Evolutionary conservation across 2,797 vertebrate species (phyloP).

Genomic region (Danio jaintianensis): DNA sequence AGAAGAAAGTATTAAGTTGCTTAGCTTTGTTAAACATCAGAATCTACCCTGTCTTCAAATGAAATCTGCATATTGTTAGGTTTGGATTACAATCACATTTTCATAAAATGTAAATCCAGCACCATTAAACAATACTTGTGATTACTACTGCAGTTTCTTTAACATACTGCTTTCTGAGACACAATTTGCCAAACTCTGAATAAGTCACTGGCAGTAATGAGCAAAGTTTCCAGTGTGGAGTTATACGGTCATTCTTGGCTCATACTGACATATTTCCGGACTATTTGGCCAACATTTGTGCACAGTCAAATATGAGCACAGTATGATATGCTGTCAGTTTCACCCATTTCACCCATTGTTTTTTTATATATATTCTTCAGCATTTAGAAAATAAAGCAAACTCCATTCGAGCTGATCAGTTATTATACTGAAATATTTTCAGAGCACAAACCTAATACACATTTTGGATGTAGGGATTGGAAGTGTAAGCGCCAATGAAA

Average conservation of each 20-base stretch:
- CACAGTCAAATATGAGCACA: background rate
- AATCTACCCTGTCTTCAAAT: background rate
- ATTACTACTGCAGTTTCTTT: slow-evolving; percentile 12
- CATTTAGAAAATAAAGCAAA: background rate
- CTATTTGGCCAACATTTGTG: background rate
- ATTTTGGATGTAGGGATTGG: too few relatives aligned
- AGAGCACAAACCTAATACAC: background rate
- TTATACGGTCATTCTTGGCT: slow-evolving; percentile 40
- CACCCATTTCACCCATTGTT: background rate
- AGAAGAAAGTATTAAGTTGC: background rate
- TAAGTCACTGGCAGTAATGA: slow-evolving; percentile 18
- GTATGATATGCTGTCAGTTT: slow-evolving; percentile 9
- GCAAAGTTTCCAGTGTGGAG: slow-evolving; percentile 32
- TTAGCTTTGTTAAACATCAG: background rate
- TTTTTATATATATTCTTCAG: background rate
- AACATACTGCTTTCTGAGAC: background rate
- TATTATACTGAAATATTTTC: background rate
- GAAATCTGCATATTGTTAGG: background rate
- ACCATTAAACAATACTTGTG: background rate
- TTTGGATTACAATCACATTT: slow-evolving; percentile 1
- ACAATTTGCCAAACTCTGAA: background rate
- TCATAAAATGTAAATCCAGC: background rate
- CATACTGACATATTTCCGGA: slow-evolving; percentile 23
- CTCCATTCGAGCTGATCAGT: background rate
- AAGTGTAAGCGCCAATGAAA: too few relatives aligned